Evolutionary conservation across 2,888 invertebrate genomes (phyloP), one percentile per base, ranked within the genome.

Genomic region (Apamea crenata): DNA sequence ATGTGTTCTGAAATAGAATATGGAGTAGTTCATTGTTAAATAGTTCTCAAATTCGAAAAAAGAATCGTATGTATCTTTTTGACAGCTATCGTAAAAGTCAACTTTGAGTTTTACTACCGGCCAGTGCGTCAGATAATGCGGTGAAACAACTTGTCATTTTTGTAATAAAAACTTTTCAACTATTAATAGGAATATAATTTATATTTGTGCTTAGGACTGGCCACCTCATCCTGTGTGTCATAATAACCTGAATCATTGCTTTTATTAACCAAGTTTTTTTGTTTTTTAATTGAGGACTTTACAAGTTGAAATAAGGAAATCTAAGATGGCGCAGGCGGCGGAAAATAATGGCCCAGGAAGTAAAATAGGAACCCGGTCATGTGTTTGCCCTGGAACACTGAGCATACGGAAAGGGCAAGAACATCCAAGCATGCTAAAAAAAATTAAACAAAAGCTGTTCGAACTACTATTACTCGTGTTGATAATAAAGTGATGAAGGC

Each of bases 21-120:
- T 32, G 36, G 80, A 79, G 63, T 79, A 81, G 61, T 29, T 83
- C 79, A 63, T 68, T 81, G 61, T 83, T 84, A 77, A 59, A 77
- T 66, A 44, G 78, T 77, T 80, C 50, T 77, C 21, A 40, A 50
- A 77, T 80, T 36, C 10, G 16, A 78, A n/a, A 69, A 79, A 69
- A 84, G 36, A 56, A 56, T 69, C 56, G 14, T 79, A 84, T 84
- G 61, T 81, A 69, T 81, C 40, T 79, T 83, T 81, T 81, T 81
- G 81, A 81, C 81, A 84, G 81, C 63, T 10, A 69, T 81, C 81
- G 79, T 81, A 81, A 81, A 81, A 53, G 79, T 84, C 81, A 78
- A 40, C 61, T 83, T 81, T 84, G 79, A 69, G 47, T 81, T 81
- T 81, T 79, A 81, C 79, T 61, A 78, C 67, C 78, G 78, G 53